Conservation (phyloP, 2,113 vertebrate species). For the Seriola dumerili region DNA sequence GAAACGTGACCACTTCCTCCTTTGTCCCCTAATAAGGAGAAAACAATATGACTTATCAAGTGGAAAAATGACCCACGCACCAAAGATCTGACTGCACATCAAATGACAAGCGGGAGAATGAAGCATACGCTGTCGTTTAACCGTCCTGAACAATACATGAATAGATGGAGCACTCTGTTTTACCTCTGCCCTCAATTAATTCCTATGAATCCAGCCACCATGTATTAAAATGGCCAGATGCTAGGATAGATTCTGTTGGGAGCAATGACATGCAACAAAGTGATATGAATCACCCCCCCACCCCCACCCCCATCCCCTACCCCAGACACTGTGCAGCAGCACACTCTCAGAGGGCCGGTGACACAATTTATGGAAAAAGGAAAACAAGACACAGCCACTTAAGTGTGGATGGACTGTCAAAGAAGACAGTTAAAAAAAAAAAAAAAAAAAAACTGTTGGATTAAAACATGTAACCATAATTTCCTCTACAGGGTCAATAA, state of each 20-base stretch:
- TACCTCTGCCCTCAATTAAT: constrained; percentile 79
- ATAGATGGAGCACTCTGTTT: constrained; percentile 66
- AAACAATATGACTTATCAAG: constrained; percentile 68
- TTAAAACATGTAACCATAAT: constrained; percentile 17
- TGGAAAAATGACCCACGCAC: constrained; percentile 48
- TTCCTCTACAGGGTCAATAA: constrained; percentile 1
- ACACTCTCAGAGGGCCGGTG: constrained; percentile 58
- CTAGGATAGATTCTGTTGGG: constrained; percentile 82
- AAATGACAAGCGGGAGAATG: constrained; percentile 25
- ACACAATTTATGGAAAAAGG: constrained; percentile 70
- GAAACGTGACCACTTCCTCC: constrained; percentile 70
- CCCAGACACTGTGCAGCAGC: constrained; percentile 36
- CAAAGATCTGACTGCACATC: constrained; percentile 50
- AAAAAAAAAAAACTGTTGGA: constrained; percentile 5
- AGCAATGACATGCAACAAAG: constrained; percentile 80
- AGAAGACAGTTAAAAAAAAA: constrained; percentile 21
- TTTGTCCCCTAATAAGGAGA: constrained; percentile 53
- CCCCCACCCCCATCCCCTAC: background rate
- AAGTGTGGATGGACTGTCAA: constrained; percentile 57
- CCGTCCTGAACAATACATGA: constrained; percentile 61
- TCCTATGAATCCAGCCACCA: constrained; percentile 73
- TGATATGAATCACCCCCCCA: constrained; percentile 77
- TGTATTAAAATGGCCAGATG: constrained; percentile 81
- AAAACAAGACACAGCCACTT: constrained; percentile 60
- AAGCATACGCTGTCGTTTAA: constrained; percentile 59